phyloP scores from a whole-genome alignment of 2,113 vertebrate genomes.

The Engystomops pustulosus region DNA sequence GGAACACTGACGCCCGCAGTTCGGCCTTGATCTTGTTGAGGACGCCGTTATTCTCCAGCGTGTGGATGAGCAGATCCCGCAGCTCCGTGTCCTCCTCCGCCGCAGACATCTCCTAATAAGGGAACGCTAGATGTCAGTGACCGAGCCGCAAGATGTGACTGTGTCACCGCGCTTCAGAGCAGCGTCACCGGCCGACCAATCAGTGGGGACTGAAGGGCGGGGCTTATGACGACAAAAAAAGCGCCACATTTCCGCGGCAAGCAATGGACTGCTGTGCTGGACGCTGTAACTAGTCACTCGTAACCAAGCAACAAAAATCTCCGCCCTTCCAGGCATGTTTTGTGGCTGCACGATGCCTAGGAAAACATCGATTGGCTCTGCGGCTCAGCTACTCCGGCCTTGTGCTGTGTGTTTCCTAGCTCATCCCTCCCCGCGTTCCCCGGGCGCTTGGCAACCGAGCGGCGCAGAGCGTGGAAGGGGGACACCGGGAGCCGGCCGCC shows the following conservation, averaged over 20 bases:
- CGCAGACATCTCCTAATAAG: constrained; percentile 29
- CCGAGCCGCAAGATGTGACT: background rate
- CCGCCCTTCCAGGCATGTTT: constrained; percentile 10
- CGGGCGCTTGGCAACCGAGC: constrained; percentile 54
- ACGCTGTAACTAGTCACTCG: background rate
- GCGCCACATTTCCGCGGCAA: constrained; percentile 39
- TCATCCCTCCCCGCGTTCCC: constrained; percentile 20
- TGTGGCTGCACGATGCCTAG: background rate
- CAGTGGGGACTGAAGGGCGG: background rate
- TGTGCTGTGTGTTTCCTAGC: background rate
- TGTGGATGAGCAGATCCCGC: constrained; percentile 53
- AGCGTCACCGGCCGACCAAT: background rate
- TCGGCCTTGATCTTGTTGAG: constrained; percentile 57
- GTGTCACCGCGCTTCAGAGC: background rate
- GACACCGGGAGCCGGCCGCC: background rate
- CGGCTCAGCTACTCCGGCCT: background rate
- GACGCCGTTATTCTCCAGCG: constrained; percentile 48
- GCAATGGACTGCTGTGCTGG: background rate
- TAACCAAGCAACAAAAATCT: background rate
- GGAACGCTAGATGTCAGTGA: too few relatives aligned
- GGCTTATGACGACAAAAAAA: background rate
- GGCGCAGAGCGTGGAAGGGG: constrained; percentile 43
- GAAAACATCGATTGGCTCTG: background rate
- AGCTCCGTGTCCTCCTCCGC: constrained; percentile 55
- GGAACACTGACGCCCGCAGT: constrained; percentile 49